phyloP scores from a whole-genome alignment of 2,113 vertebrate genomes.

The Sardina pilchardus region DNA sequence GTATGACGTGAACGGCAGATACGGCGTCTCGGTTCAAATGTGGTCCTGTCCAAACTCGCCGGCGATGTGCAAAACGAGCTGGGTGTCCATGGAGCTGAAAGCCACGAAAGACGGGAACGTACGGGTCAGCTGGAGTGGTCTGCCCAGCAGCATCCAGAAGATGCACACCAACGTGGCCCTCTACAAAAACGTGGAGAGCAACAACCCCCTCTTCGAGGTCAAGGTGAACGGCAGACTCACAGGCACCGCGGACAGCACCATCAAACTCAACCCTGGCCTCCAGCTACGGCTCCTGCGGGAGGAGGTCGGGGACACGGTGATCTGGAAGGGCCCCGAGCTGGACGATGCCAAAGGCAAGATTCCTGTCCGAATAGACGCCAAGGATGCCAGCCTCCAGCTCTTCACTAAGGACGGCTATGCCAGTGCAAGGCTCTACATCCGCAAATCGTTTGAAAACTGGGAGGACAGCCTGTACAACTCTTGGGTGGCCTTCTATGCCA shows the following conservation, averaged over 20 bases:
- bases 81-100: neutral
- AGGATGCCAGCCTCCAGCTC: conserved; percentile 3
- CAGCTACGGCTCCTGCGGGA: neutral
- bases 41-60: neutral
- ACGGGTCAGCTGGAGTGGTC: neutral
- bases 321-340: neutral
- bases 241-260: neutral
- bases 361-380: neutral
- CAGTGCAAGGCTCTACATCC: neutral
- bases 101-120: neutral
- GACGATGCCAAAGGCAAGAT: neutral
- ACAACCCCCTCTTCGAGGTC: neutral
- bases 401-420: neutral
- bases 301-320: neutral
- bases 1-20: neutral
- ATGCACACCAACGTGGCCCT: neutral
- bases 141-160: neutral
- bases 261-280: neutral
- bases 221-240: neutral
- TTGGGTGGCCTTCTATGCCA: neutral
- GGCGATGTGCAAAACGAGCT: neutral
- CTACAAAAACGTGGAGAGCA: neutral
- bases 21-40: neutral
- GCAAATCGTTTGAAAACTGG: neutral
- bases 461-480: neutral